Evolutionary conservation across 2,888 invertebrate species (phyloP).

Genomic region (Meiosimyza platycephala): DNA sequence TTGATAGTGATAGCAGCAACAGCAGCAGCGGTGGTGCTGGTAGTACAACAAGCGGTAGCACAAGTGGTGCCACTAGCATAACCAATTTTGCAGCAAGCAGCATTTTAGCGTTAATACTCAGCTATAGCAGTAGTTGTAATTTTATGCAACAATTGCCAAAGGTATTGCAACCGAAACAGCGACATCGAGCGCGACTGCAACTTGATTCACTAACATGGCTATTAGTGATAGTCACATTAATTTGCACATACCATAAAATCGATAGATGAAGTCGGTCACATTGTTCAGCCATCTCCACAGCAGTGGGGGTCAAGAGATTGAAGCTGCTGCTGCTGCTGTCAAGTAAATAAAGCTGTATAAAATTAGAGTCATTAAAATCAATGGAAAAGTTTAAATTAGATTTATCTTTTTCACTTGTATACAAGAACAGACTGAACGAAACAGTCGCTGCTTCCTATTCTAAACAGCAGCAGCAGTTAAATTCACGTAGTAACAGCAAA

Average conservation of each 20-base stretch:
- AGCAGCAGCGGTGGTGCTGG: constrained; percentile 53
- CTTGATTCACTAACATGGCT: constrained; percentile 28
- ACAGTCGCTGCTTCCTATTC: no score
- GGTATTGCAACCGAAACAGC: constrained; percentile 2
- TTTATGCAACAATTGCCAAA: constrained; percentile 24
- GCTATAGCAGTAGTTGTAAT: not conserved
- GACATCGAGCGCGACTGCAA: not conserved
- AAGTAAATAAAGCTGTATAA: not conserved
- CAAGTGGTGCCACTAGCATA: not conserved
- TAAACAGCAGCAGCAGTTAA: no score
- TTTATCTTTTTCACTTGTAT: no score
- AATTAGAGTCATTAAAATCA: no score
- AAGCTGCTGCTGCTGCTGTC: constrained; percentile 6
- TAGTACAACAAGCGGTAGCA: constrained; percentile 35
- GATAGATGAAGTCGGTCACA: constrained; percentile 33
- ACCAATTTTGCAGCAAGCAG: constrained; percentile 43
- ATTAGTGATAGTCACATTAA: constrained; percentile 33
- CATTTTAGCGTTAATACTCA: not conserved
- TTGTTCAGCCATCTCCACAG: no score
- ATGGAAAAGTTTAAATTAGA: no score
- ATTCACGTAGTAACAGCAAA: no score
- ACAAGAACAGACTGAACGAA: no score
- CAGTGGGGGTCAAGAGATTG: not conserved
- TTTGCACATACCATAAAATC: constrained; percentile 35
- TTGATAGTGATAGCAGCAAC: constrained; percentile 57